Conservation (phyloP, 2,113 vertebrate genomes). For the Emydocephalus ijimae region DNA sequence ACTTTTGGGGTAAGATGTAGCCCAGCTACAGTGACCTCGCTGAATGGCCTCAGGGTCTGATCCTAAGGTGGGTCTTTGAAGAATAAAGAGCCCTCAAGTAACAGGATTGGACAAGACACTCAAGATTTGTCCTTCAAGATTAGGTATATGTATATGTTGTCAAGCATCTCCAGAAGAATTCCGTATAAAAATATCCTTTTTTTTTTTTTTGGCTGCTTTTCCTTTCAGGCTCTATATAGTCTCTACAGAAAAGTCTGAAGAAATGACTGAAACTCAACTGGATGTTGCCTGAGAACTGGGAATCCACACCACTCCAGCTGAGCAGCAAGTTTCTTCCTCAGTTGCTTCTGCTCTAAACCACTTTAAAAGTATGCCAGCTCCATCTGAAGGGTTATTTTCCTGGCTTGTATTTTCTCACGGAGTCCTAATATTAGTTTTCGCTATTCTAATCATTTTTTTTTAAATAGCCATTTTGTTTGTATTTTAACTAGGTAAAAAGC, state of each 20-base stretch:
- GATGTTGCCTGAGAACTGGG: slow-evolving; percentile 43
- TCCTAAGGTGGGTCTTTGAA: not conserved
- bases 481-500: not conserved
- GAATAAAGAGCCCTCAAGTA: not conserved
- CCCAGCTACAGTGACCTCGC: not conserved
- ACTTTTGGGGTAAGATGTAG: not conserved
- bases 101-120: not conserved
- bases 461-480: not conserved
- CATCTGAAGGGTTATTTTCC: slow-evolving; percentile 45
- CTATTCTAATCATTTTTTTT: not conserved
- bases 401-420: slow-evolving; percentile 32
- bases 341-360: slow-evolving; percentile 48
- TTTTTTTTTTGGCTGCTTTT: not conserved
- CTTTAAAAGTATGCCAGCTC: slow-evolving; percentile 37
- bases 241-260: slow-evolving; percentile 52
- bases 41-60: too few relatives aligned
- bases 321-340: slow-evolving; percentile 3
- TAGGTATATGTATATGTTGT: not conserved
- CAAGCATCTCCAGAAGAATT: not conserved
- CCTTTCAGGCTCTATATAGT: slow-evolving; percentile 62
- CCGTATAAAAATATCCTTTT: not conserved
- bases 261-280: slow-evolving; percentile 62
- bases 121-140: not conserved
- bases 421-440: not conserved
- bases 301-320: slow-evolving; percentile 17